These are phyloP conservation scores for Xenopus laevis DNA, from an alignment of 2,113 vertebrate species.

Conservation along the genomic window DNA sequence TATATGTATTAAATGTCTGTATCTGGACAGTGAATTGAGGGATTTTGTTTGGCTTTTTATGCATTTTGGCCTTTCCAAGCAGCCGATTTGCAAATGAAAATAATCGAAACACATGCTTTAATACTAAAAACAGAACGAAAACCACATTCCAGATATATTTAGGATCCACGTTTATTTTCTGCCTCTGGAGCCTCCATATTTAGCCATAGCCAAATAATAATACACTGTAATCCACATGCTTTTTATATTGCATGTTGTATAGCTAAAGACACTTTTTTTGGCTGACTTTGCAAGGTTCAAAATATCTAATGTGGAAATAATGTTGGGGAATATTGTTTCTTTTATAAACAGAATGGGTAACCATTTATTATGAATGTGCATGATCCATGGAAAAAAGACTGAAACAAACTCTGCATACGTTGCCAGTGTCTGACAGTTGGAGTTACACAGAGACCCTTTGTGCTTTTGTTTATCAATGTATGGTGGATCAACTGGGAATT, in stretches of 20 bases:
- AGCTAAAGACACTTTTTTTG: background rate
- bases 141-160: conserved; percentile 48
- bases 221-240: conserved; percentile 7
- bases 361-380: background rate
- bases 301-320: background rate
- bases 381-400: background rate
- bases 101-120: conserved; percentile 38
- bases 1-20: conserved; percentile 37
- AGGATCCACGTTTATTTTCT: conserved; percentile 49
- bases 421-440: background rate
- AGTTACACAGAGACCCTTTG: conserved; percentile 15
- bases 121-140: conserved; percentile 55
- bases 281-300: background rate
- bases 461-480: conserved; percentile 23
- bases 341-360: background rate
- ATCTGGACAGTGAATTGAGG: conserved; percentile 37
- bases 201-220: conserved; percentile 49
- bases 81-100: conserved; percentile 51
- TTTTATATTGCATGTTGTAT: too few species aligned
- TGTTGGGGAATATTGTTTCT: background rate
- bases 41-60: conserved; percentile 36
- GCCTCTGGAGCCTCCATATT: conserved; percentile 46
- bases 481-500: conserved; percentile 25
- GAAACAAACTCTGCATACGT: background rate
- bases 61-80: conserved; percentile 48